Conservation (phyloP, 2,113 vertebrate species). For the Procavia capensis region DNA sequence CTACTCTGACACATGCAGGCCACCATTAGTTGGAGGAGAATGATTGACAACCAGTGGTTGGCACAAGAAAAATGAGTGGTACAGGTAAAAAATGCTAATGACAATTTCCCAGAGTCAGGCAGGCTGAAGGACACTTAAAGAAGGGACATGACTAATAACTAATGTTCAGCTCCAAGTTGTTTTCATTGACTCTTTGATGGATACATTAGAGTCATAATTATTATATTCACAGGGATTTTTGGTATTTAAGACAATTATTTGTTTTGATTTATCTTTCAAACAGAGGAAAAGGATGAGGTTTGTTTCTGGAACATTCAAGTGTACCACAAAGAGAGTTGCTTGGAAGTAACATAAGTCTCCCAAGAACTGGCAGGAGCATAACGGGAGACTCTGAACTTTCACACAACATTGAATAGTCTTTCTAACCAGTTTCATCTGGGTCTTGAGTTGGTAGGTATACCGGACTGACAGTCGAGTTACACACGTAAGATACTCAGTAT, state of each 20-base stretch:
- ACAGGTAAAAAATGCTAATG: background rate
- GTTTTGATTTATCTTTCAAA: conserved; percentile 67
- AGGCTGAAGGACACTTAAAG: background rate
- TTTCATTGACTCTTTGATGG: conserved; percentile 37
- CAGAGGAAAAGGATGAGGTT: background rate
- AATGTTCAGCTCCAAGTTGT: background rate
- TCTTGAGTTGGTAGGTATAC: background rate
- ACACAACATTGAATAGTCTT: background rate
- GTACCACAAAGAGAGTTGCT: background rate
- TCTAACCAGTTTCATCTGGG: background rate
- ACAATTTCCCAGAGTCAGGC: background rate
- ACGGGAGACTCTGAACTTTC: background rate
- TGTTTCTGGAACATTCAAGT: conserved; percentile 6
- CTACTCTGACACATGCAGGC: no score
- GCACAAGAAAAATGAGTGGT: no score
- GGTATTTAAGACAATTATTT: background rate
- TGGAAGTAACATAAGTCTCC: background rate
- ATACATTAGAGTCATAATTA: conserved; percentile 48
- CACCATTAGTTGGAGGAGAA: no score
- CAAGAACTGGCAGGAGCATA: background rate
- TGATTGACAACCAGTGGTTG: no score
- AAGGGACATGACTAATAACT: conserved; percentile 45
- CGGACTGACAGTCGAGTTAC: background rate
- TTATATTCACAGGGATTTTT: conserved; percentile 43
- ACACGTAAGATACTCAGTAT: background rate